Percentiles rank a stretch among this genome's conserved stretches.
Conservation (phyloP, 1,140 invertebrate species). For the Heliconius hermathena region DNA sequence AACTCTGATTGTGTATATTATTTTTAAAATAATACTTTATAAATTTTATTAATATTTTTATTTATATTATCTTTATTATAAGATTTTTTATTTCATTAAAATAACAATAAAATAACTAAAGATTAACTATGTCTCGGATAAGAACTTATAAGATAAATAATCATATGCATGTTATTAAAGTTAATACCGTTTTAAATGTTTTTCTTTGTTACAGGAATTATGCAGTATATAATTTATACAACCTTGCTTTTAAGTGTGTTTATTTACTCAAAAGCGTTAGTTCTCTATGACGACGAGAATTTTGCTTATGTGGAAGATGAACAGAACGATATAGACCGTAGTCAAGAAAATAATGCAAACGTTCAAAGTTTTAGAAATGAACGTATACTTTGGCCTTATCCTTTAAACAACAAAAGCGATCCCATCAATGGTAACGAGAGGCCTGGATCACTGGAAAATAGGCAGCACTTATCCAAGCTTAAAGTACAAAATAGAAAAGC, state of each 20-base stretch:
- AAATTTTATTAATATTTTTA: too few relatives aligned
- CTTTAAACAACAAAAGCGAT: constrained; percentile 47
- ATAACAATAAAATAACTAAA: neutral
- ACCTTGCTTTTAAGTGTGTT: constrained; percentile 24
- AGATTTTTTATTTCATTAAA: neutral
- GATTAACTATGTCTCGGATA: neutral
- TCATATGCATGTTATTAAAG: neutral
- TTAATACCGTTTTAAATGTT: neutral
- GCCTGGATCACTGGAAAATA: constrained; percentile 23
- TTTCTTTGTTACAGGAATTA: constrained; percentile 36
- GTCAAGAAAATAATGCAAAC: constrained; percentile 39
- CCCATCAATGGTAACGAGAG: constrained; percentile 35
- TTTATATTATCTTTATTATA: neutral
- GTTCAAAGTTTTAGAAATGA: constrained; percentile 44
- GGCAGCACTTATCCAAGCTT: constrained; percentile 29
- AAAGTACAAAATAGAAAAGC: constrained; percentile 46
- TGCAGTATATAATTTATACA: constrained; percentile 35
- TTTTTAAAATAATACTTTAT: too few relatives aligned
- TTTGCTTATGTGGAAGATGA: constrained; percentile 53
- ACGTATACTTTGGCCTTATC: constrained; percentile 66
- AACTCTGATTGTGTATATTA: too few relatives aligned
- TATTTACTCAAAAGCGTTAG: constrained; percentile 29
- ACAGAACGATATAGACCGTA: constrained; percentile 42
- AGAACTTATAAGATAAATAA: neutral
- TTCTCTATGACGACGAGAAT: constrained; percentile 51